Evolutionary conservation across 1,140 invertebrate species (phyloP).

Genomic region (Drosophila guanche): DNA sequence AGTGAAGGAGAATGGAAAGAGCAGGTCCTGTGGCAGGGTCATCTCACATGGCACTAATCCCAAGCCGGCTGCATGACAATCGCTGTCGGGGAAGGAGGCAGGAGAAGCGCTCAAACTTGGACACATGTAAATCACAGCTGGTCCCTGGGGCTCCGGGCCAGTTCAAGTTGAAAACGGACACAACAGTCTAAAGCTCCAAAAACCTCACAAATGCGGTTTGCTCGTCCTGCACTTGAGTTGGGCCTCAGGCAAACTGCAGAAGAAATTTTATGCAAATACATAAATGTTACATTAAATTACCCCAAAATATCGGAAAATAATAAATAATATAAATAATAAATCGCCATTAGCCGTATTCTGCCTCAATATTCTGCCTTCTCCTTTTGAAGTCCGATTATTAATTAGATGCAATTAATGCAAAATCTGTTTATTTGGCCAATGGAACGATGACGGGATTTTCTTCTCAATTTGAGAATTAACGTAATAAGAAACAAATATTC

Average conservation of each 20-base stretch:
- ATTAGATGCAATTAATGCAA: too few relatives aligned
- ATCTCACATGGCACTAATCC: constrained; percentile 32
- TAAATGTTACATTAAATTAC: constrained; percentile 6
- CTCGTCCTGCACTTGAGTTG: constrained; percentile 21
- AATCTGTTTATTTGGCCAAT: too few relatives aligned
- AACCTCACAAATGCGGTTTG: constrained; percentile 29
- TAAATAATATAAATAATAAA: too few relatives aligned
- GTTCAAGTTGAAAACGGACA: constrained; percentile 12
- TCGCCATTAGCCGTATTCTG: too few relatives aligned
- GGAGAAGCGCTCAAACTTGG: constrained; percentile 24
- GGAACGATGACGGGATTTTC: too few relatives aligned
- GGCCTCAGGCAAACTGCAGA: constrained; percentile 27
- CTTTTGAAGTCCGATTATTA: too few relatives aligned
- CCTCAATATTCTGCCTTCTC: too few relatives aligned
- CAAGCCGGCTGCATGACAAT: constrained; percentile 18
- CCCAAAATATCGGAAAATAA: constrained; percentile 12
- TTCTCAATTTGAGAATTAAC: too few relatives aligned
- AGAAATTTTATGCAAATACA: constrained; percentile 16
- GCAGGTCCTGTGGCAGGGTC: constrained; percentile 27
- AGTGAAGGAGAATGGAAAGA: neutral
- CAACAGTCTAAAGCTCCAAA: constrained; percentile 14
- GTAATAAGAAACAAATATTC: too few relatives aligned
- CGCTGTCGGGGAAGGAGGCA: constrained; percentile 5
- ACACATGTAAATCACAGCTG: constrained; percentile 67
- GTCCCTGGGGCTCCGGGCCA: constrained; percentile 27